phyloP scores from a whole-genome alignment of 1,140 invertebrate species.

The Drosophila pseudoobscura region DNA sequence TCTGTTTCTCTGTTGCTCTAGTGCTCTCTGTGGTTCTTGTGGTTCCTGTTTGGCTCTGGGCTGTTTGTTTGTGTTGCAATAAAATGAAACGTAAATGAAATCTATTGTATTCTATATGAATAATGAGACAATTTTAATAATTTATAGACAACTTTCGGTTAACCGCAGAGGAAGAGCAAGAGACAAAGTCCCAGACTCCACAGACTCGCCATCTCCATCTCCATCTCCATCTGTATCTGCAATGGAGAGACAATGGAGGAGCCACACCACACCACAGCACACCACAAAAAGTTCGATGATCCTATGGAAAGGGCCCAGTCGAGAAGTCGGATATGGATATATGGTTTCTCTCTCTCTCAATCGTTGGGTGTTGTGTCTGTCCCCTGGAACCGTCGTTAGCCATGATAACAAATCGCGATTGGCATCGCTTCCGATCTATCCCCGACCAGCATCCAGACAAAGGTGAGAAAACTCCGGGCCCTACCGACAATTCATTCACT shows the following conservation, averaged over 20 bases:
- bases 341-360: constrained; percentile 54
- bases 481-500: constrained; percentile 14
- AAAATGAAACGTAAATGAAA: constrained; percentile 81
- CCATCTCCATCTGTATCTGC: constrained; percentile 5
- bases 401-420: constrained; percentile 76
- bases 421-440: constrained; percentile 73
- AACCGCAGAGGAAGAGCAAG: constrained; percentile 57
- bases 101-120: constrained; percentile 82
- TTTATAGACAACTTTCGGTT: constrained; percentile 82
- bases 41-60: constrained; percentile 1
- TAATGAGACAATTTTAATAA: constrained; percentile 83
- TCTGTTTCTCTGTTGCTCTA: constrained; percentile 3
- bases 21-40: constrained; percentile 42
- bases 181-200: constrained; percentile 24
- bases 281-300: constrained; percentile 77
- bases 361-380: background rate
- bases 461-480: constrained; percentile 66
- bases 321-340: constrained; percentile 60
- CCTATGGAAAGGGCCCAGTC: constrained; percentile 27
- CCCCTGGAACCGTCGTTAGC: constrained; percentile 42
- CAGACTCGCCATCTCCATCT: constrained; percentile 3
- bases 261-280: constrained; percentile 16
- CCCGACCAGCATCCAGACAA: constrained; percentile 47
- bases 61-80: constrained; percentile 70
- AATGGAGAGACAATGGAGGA: constrained; percentile 40